phyloP scores from a whole-genome alignment of 64 coral and sea anemone genomes.

The Dendronephthya gigantea region DNA sequence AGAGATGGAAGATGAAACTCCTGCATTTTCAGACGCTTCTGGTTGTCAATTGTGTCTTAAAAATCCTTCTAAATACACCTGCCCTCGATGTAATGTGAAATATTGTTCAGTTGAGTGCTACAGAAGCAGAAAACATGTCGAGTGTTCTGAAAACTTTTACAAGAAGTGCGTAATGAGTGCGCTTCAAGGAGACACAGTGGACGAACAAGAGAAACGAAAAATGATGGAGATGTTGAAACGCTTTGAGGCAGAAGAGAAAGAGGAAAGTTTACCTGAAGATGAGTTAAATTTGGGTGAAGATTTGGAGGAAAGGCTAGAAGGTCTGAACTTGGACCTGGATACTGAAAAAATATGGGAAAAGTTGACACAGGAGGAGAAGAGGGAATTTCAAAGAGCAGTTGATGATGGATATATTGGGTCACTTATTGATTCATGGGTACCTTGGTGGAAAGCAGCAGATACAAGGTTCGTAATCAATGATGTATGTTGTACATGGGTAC shows the following conservation, averaged over 20 bases:
- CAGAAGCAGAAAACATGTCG: conserved; percentile 59
- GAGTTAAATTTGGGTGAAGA: not conserved
- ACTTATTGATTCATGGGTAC: conserved; percentile 52
- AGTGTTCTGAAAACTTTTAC: conserved; percentile 85
- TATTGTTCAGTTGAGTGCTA: conserved; percentile 87
- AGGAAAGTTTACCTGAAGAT: not conserved
- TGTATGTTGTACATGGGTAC: not conserved
- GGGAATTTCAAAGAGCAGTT: conserved; percentile 55
- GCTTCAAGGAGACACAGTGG: conserved; percentile 14
- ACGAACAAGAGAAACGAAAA: conserved; percentile 47
- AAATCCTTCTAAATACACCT: conserved; percentile 73
- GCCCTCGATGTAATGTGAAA: conserved; percentile 60
- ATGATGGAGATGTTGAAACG: conserved; percentile 65
- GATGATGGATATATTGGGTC: conserved; percentile 45
- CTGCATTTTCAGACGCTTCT: conserved; percentile 2
- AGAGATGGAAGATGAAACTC: not conserved
- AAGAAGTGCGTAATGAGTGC: conserved; percentile 59
- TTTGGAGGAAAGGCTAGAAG: conserved; percentile 59
- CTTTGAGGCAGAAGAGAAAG: conserved; percentile 38
- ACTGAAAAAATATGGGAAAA: conserved; percentile 45
- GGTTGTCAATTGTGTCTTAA: conserved; percentile 56
- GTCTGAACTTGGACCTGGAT: conserved; percentile 49
- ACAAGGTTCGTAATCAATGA: not conserved
- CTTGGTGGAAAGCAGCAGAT: conserved; percentile 55
- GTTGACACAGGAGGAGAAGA: conserved; percentile 47